Evolutionary conservation across 2,113 vertebrate species (phyloP).

Genomic region (Phasianus colchicus): DNA sequence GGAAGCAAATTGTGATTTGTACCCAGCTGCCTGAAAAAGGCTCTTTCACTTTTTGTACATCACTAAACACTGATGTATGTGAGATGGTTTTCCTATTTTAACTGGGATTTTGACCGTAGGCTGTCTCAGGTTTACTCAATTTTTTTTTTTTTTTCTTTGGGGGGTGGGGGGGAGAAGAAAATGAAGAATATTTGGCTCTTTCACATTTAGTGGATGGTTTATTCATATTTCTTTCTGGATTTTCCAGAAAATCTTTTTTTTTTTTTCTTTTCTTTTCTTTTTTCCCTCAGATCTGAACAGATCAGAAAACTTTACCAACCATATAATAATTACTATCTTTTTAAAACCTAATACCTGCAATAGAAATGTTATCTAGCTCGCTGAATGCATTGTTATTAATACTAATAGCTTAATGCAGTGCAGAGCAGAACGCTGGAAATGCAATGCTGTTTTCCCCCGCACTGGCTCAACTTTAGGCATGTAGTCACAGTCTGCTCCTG

Average conservation of each 20-base stretch:
- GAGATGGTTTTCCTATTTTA: not conserved
- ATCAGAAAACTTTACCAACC: not conserved
- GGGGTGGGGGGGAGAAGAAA: not conserved
- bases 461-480: not conserved
- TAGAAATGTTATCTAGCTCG: not conserved
- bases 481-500: too few relatives aligned
- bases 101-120: constrained; percentile 2
- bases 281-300: not conserved
- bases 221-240: not conserved
- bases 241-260: not conserved
- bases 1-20: not conserved
- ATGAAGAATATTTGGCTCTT: not conserved
- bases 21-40: not conserved
- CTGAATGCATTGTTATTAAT: not conserved
- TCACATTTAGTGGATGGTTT: not conserved
- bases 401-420: not conserved
- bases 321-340: not conserved
- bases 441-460: too few relatives aligned
- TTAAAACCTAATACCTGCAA: too few relatives aligned
- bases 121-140: not conserved
- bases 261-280: not conserved
- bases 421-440: not conserved
- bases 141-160: not conserved
- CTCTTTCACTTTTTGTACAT: not conserved
- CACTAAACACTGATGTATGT: not conserved